A percentile compares a stretch with the other conserved stretches of the same genome.
phyloP scores from a whole-genome alignment of 1,140 invertebrate species.

The Ips typographus region DNA sequence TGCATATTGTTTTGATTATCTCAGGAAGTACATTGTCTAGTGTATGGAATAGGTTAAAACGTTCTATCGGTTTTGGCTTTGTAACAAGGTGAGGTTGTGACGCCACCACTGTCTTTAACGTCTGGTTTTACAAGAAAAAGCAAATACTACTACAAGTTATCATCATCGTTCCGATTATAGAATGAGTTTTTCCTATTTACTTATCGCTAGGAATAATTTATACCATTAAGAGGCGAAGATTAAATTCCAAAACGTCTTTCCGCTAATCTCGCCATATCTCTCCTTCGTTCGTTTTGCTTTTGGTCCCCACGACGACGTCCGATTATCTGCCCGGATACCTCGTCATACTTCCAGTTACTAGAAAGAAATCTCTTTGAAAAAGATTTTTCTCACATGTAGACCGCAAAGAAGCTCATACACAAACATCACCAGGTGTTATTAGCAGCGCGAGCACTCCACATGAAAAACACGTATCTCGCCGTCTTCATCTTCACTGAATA shows the following conservation, averaged over 20 bases:
- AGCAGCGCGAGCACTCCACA: slow-evolving; percentile 26
- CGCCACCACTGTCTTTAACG: too few relatives aligned
- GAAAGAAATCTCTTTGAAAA: not conserved
- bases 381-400: not conserved
- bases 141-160: slow-evolving; percentile 20
- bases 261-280: slow-evolving; percentile 40
- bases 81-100: too few relatives aligned
- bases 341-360: too few relatives aligned
- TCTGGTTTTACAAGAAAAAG: slow-evolving; percentile 1
- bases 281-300: slow-evolving; percentile 37
- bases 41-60: too few relatives aligned
- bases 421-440: slow-evolving; percentile 35
- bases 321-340: too few relatives aligned
- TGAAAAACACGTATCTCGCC: slow-evolving; percentile 34
- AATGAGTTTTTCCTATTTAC: slow-evolving; percentile 44
- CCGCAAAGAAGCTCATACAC: slow-evolving; percentile 19
- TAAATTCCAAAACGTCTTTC: slow-evolving; percentile 40
- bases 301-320: slow-evolving; percentile 6
- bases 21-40: too few relatives aligned
- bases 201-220: slow-evolving; percentile 43
- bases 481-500: slow-evolving; percentile 34
- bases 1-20: too few relatives aligned
- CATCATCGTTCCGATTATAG: slow-evolving; percentile 36
- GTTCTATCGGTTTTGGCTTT: too few relatives aligned
- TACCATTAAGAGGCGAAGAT: slow-evolving; percentile 41